Percentiles rank a stretch among this genome's conserved stretches.
Evolutionary conservation across 2,797 vertebrate species (phyloP).

Genomic region (Clarias platycephalus): DNA sequence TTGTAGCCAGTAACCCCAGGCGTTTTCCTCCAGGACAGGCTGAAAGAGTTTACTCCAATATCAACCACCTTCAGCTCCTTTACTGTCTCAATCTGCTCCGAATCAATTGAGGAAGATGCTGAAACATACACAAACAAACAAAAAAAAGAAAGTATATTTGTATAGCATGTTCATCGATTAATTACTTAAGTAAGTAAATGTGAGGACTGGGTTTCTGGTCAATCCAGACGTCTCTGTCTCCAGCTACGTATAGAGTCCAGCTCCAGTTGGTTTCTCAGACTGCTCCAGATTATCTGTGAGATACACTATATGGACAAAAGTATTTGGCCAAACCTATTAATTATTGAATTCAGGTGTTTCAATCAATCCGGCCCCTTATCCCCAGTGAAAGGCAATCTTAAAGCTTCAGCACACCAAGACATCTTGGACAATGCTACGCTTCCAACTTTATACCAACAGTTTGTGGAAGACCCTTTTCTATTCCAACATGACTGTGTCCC

Average conservation of each 20-base stretch:
- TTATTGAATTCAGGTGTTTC: too few relatives aligned
- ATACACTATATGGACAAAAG: too few relatives aligned
- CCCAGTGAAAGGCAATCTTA: too few relatives aligned
- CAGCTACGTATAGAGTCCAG: neutral
- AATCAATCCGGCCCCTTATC: too few relatives aligned
- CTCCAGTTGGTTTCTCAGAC: neutral
- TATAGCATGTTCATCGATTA: neutral
- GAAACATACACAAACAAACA: neutral
- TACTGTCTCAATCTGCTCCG: conserved; percentile 69
- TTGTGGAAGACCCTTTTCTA: too few relatives aligned
- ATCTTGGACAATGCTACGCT: too few relatives aligned
- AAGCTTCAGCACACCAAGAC: too few relatives aligned
- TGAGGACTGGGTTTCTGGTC: neutral
- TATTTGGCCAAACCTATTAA: too few relatives aligned
- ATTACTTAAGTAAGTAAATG: neutral
- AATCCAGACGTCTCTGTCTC: neutral
- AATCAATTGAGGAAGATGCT: conserved; percentile 70
- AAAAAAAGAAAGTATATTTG: neutral
- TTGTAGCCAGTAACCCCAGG: conserved; percentile 75
- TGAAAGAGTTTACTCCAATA: conserved; percentile 72
- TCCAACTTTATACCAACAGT: too few relatives aligned
- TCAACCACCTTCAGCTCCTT: conserved; percentile 78
- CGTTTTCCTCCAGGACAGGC: conserved; percentile 78
- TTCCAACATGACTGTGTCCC: too few relatives aligned
- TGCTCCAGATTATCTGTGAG: neutral